These are phyloP conservation scores for Dicentrarchus labrax DNA, from an alignment of 2,113 vertebrate species.

Conservation along the genomic window DNA sequence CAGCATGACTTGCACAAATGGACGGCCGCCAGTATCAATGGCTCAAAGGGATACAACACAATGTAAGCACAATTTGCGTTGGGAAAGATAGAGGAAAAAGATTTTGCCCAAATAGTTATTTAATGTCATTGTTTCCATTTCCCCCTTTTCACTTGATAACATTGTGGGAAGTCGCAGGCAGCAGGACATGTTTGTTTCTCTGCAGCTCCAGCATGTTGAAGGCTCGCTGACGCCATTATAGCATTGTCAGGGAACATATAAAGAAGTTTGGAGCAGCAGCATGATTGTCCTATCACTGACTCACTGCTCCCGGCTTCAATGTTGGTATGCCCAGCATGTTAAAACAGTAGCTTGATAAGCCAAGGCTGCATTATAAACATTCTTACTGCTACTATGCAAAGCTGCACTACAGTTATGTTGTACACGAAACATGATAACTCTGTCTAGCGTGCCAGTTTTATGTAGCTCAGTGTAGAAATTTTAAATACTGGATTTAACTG, in stretches of 20 bases:
- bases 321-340: slow-evolving; percentile 3
- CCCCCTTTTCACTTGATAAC: slow-evolving; percentile 67
- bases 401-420: background rate
- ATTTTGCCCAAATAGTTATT: slow-evolving; percentile 73
- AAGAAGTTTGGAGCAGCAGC: slow-evolving; percentile 12
- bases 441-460: background rate
- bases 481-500: background rate
- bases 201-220: slow-evolving; percentile 33
- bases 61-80: slow-evolving; percentile 55
- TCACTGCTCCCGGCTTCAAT: background rate
- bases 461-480: background rate
- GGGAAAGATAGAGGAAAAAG: slow-evolving; percentile 61
- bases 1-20: slow-evolving; percentile 79
- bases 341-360: background rate
- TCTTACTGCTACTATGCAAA: no score
- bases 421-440: slow-evolving; percentile 1
- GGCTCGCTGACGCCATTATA: slow-evolving; percentile 12
- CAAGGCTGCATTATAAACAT: background rate
- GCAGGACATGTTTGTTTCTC: slow-evolving; percentile 60
- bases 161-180: slow-evolving; percentile 60
- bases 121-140: slow-evolving; percentile 76
- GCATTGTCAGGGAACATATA: slow-evolving; percentile 9
- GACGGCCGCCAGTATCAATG: slow-evolving; percentile 68
- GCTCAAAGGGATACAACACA: slow-evolving; percentile 72
- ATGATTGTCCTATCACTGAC: slow-evolving; percentile 9